A percentile compares a stretch with the other conserved stretches of the same genome.
Evolutionary conservation across 2,888 invertebrate genomes (phyloP).

Genomic region (Dromius quadrimaculatus): DNA sequence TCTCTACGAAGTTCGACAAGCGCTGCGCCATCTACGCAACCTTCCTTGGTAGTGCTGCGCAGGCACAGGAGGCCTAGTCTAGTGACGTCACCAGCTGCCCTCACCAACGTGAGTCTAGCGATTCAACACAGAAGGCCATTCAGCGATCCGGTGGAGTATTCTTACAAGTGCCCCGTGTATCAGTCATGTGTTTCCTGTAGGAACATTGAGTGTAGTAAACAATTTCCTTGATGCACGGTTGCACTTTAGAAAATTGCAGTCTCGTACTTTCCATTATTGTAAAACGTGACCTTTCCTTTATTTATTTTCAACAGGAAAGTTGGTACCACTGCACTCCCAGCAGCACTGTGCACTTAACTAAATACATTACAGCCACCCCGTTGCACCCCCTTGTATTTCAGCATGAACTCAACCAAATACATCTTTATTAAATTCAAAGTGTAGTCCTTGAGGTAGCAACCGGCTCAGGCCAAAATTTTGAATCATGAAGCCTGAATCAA

Average conservation of each 20-base stretch:
- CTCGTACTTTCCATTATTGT: slow-evolving; percentile 4
- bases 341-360: slow-evolving; percentile 30
- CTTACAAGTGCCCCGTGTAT: slow-evolving; percentile 18
- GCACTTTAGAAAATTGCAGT: slow-evolving; percentile 36
- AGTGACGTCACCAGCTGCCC: slow-evolving; percentile 68
- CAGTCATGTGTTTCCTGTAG: background rate
- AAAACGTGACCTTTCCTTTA: slow-evolving; percentile 2
- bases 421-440: no score
- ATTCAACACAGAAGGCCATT: slow-evolving; percentile 59
- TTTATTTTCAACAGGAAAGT: slow-evolving; percentile 8
- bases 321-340: slow-evolving; percentile 31
- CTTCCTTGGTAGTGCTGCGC: background rate
- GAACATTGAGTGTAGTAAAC: background rate
- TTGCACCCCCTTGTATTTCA: no score
- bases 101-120: slow-evolving; percentile 73
- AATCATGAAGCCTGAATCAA: no score
- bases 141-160: slow-evolving; percentile 66
- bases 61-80: background rate
- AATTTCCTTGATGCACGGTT: background rate
- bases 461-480: no score
- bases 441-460: no score
- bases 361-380: slow-evolving; percentile 61
- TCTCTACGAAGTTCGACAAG: slow-evolving; percentile 67
- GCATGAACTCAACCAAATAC: no score
- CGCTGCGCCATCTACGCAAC: slow-evolving; percentile 55